These are phyloP conservation scores for Gorsachius magnificus DNA, from an alignment of 2,797 vertebrate genomes.

Conservation along the genomic window DNA sequence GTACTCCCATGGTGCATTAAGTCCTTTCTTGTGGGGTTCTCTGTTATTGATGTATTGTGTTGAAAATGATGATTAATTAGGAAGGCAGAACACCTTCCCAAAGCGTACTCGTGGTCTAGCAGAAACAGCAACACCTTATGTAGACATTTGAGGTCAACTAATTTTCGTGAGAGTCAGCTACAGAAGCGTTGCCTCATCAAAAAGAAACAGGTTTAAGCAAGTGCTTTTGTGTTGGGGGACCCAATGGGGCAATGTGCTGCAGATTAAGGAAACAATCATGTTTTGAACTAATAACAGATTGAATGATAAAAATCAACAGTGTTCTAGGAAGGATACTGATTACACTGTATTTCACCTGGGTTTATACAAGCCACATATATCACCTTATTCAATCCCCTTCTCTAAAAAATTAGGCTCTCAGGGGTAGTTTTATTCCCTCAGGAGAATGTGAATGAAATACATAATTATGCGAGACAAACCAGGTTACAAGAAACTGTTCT, in stretches of 20 bases:
- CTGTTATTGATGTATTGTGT: not conserved
- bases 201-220: not conserved
- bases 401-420: not conserved
- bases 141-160: not conserved
- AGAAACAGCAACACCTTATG: not conserved
- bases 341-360: not conserved
- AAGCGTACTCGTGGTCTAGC: not conserved
- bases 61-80: not conserved
- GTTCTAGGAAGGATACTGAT: not conserved
- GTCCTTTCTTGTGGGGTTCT: rapidly evolving
- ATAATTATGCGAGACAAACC: not conserved
- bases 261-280: not conserved
- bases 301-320: not conserved
- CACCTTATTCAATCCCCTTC: not conserved
- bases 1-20: not conserved
- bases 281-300: not conserved
- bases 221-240: not conserved
- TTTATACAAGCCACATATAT: not conserved
- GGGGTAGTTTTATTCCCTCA: not conserved
- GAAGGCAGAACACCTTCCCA: not conserved
- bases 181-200: not conserved
- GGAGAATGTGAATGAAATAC: not conserved
- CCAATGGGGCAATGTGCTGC: rapidly evolving
- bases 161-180: not conserved
- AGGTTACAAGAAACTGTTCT: not conserved